Conservation (phyloP, 1,140 invertebrate species). For the Leptonema lineaticorne region DNA sequence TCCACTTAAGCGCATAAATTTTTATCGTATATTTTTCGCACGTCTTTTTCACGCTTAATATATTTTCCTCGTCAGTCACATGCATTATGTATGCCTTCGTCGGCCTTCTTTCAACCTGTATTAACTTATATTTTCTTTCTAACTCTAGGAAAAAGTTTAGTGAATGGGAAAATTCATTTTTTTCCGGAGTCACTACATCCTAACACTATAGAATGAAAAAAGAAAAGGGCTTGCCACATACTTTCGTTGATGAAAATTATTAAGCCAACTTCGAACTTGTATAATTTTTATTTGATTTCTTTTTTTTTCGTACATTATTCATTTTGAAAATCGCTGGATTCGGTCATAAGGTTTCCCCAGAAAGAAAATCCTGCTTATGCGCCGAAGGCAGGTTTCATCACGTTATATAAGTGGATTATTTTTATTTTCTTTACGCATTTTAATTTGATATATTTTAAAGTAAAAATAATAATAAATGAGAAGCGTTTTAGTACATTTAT, state of each 20-base stretch:
- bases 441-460: no score
- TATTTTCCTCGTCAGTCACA: slow-evolving; percentile 18
- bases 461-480: no score
- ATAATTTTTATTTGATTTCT: no score
- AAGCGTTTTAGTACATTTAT: neutral
- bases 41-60: slow-evolving; percentile 19
- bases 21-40: slow-evolving; percentile 11
- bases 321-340: no score
- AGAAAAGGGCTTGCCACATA: no score
- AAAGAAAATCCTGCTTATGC: neutral
- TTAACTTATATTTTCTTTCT: slow-evolving; percentile 9
- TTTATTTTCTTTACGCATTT: neutral
- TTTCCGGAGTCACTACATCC: neutral
- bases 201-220: no score
- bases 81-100: slow-evolving; percentile 18
- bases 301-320: neutral
- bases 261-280: no score
- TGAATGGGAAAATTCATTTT: neutral
- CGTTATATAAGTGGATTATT: neutral
- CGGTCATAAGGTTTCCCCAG: neutral
- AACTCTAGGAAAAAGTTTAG: slow-evolving; percentile 5
- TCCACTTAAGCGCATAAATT: neutral
- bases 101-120: slow-evolving; percentile 10
- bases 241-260: neutral
- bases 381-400: neutral